Conservation (phyloP, 92 coral and sea anemone species). For the Pocillopora grandis region DNA sequence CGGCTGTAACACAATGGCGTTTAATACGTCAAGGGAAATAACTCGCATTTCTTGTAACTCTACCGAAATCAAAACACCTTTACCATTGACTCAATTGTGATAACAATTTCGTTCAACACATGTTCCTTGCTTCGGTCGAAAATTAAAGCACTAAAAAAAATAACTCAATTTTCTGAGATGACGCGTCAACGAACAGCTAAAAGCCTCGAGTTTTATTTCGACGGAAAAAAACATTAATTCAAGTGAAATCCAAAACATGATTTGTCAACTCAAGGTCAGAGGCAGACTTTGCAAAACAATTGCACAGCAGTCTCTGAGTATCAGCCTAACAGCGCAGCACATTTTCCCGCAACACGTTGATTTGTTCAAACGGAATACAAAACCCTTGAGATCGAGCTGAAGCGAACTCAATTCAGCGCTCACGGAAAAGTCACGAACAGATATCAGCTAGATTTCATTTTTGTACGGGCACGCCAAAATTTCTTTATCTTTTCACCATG, state of each 20-base stretch:
- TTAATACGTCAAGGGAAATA: background rate
- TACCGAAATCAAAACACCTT: conserved; percentile 4
- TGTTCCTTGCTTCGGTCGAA: background rate
- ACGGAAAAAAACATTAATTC: too few relatives aligned
- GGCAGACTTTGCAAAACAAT: background rate
- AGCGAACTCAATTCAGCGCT: background rate
- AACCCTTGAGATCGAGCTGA: conserved; percentile 4
- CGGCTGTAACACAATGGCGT: background rate
- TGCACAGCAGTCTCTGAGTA: background rate
- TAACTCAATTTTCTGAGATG: background rate
- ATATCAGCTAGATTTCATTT: background rate
- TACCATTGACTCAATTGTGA: background rate
- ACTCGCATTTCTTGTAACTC: background rate
- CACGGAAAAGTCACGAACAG: background rate
- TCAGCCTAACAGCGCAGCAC: conserved; percentile 5
- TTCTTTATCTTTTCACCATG: background rate
- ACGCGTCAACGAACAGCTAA: background rate
- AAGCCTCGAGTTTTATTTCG: background rate
- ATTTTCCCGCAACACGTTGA: background rate
- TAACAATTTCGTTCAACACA: background rate
- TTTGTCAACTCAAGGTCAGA: background rate
- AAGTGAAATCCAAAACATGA: too few relatives aligned
- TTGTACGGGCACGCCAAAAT: background rate
- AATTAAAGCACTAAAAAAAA: background rate
- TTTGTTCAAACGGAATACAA: conserved; percentile 10